Evolutionary conservation across 1,140 invertebrate genomes (phyloP), one percentile per base, ranked within the genome.

Genomic region (Bombus terrestris): DNA sequence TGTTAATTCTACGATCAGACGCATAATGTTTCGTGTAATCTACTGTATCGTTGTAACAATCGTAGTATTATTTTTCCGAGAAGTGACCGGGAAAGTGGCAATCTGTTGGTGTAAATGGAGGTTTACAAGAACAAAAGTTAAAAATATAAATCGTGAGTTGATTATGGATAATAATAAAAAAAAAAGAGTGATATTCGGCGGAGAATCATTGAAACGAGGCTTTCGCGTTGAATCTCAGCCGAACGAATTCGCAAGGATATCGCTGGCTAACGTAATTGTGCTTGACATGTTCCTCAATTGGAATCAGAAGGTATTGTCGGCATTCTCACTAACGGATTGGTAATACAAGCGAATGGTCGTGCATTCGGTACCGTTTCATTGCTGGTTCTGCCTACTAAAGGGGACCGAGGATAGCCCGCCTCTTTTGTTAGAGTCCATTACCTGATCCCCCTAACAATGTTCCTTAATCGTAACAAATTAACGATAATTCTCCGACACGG

Each of bases 321-420:
- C 35, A 69, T 79, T 57, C 64, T 39, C n/a, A 22, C 66, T 84
- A 79, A 79, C 37, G 47, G 64, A 79, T 85, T 62, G 39, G 32
- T 79, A 85, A 80, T 85, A 80, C 41, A 62, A 72, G 32, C 69
- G 39, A 81, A 88, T 79, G 77, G 32, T 47, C 66, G 53, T 71
- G 75, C 77, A 88, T 89, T 88, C 79, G 64, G 64, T 89, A 89
- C 79, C 88, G 87, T 89, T 89, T 80, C 75, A 86, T 82, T 82
- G 74, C 83, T 82, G 83, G 41, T 28, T 79, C 35, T 86, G 83
- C 85, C 88, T 86, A 88, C 57, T 39, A 88, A 80, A 68, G 43
- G 74, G 83, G 59, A 85, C 75, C 41, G 57, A 43, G 81, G 73
- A 85, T 87, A 72, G 28, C 47, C 73, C 53, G 77, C 0, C 53